A percentile compares a stretch with the other conserved stretches of the same genome.
Conservation (phyloP, 2,888 invertebrate species). For the Nemotelus pantherinus region DNA sequence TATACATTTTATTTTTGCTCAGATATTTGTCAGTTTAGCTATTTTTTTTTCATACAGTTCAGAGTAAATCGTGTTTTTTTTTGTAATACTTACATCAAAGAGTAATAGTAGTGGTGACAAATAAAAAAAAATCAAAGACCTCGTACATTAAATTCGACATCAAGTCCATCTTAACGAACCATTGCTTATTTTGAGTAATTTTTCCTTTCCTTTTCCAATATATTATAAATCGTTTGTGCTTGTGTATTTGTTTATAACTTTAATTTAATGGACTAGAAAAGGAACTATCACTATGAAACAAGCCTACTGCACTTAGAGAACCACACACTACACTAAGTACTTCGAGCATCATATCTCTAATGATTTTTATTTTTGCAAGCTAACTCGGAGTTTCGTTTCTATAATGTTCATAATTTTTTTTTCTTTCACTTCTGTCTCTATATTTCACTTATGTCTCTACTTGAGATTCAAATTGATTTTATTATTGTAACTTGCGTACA, state of each 20-base stretch:
- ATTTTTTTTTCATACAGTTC: constrained; percentile 20
- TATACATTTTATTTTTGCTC: constrained; percentile 41
- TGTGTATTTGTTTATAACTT: constrained; percentile 7
- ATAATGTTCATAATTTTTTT: constrained; percentile 16
- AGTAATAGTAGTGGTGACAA: constrained; percentile 6
- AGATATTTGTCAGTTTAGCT: constrained; percentile 23
- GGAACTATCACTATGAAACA: background rate
- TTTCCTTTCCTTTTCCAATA: constrained; percentile 7
- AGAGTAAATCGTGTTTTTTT: constrained; percentile 18
- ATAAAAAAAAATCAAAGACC: constrained; percentile 17
- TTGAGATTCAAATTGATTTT: constrained; percentile 39
- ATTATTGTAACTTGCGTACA: constrained; percentile 35
- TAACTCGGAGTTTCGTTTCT: constrained; percentile 46
- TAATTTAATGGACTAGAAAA: constrained; percentile 14
- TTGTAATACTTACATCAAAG: constrained; percentile 40
- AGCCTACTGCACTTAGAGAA: constrained; percentile 2
- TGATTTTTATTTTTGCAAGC: constrained; percentile 44
- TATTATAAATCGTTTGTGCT: constrained; percentile 18
- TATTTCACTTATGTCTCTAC: constrained; percentile 16
- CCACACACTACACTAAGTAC: constrained; percentile 37
- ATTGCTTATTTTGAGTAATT: constrained; percentile 14
- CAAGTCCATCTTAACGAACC: constrained; percentile 23
- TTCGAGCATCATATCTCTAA: constrained; percentile 19
- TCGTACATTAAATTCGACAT: constrained; percentile 34
- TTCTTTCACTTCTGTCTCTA: constrained; percentile 31